A percentile compares a stretch with the other conserved stretches of the same genome.
Evolutionary conservation across 2,113 vertebrate genomes (phyloP).

Genomic region (Platysteira castanea): DNA sequence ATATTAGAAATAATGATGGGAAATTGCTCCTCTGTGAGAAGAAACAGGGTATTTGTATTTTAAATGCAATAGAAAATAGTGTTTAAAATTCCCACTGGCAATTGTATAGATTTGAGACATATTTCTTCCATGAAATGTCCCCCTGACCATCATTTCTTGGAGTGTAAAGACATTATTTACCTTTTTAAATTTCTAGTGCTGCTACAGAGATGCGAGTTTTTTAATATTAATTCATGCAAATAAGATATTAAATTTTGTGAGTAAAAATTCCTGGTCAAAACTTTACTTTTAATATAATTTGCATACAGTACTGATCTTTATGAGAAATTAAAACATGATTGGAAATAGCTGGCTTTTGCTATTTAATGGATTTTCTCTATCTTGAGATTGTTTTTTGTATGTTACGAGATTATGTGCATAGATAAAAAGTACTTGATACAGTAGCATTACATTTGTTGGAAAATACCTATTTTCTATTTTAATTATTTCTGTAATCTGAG

Average conservation of each 20-base stretch:
- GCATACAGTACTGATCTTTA: neutral
- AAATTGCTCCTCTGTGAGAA: neutral
- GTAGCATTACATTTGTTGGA: neutral
- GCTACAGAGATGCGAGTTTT: accelerated
- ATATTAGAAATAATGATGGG: neutral
- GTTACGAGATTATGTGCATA: neutral
- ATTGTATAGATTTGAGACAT: neutral
- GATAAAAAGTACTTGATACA: neutral
- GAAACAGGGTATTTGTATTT: neutral
- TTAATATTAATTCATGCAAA: neutral
- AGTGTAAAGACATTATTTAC: neutral
- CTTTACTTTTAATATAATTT: neutral
- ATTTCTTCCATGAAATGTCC: neutral
- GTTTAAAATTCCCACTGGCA: neutral
- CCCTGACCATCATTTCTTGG: neutral
- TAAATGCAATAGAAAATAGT: neutral
- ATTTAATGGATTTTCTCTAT: neutral
- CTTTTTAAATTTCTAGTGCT: neutral
- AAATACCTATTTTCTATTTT: neutral
- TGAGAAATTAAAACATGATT: neutral
- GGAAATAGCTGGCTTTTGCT: neutral
- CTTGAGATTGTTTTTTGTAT: neutral
- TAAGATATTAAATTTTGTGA: neutral
- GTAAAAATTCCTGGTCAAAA: neutral
- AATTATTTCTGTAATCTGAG: neutral